Conservation (phyloP, 2,113 vertebrate species). For the Calidris pygmaea region DNA sequence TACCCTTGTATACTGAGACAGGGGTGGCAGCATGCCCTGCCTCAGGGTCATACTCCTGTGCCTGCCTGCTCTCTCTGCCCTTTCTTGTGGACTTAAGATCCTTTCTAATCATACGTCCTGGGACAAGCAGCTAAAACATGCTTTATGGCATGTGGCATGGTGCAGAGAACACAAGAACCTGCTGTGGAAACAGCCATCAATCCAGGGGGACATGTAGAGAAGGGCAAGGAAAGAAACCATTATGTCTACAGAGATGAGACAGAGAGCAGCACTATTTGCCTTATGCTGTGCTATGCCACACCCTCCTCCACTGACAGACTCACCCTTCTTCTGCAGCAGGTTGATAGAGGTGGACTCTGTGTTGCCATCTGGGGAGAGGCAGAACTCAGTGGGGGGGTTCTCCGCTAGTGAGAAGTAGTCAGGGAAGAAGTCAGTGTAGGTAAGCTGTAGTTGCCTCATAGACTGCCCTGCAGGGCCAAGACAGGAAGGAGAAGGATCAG, state of each 20-base stretch:
- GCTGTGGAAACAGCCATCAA: not conserved
- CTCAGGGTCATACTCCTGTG: not conserved
- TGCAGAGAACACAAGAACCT: not conserved
- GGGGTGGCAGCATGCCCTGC: not conserved
- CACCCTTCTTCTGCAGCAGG: constrained; percentile 91
- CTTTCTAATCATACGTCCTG: not conserved
- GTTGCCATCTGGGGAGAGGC: constrained; percentile 90
- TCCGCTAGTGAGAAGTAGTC: constrained; percentile 94
- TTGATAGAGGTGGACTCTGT: constrained; percentile 87
- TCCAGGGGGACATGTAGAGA: not conserved
- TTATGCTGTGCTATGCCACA: accelerated
- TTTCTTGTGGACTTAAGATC: not conserved
- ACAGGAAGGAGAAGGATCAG: not conserved
- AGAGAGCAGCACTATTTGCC: not conserved
- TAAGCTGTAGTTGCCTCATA: constrained; percentile 77
- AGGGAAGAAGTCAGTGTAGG: constrained; percentile 87
- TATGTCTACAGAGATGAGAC: not conserved
- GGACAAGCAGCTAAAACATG: not conserved
- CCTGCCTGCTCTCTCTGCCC: not conserved
- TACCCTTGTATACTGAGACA: not conserved
- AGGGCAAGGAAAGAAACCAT: not conserved
- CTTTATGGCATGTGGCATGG: accelerated
- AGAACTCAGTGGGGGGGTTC: constrained; percentile 94
- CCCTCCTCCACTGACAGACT: not conserved
- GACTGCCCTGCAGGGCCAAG: constrained; percentile 68